Conservation (phyloP, 2,113 vertebrate genomes). For the Petromus typicus region DNA sequence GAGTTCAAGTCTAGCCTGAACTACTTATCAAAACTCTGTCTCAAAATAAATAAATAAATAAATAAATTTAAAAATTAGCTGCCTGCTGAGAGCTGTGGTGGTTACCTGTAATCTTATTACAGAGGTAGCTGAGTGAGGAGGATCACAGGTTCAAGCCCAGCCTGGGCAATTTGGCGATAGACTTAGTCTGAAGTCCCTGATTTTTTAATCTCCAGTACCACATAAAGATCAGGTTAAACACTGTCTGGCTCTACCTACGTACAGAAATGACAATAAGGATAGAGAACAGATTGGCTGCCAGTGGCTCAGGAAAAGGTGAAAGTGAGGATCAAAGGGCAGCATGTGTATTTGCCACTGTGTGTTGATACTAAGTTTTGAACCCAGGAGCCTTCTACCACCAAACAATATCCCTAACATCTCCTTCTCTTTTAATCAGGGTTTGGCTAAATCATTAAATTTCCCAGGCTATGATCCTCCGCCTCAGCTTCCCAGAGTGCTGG, state of each 20-base stretch:
- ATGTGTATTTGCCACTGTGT: not conserved
- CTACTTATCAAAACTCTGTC: not conserved
- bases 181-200: not conserved
- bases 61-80: too few relatives aligned
- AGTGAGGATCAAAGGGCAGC: not conserved
- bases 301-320: not conserved
- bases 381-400: not conserved
- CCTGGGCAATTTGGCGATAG: not conserved
- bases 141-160: not conserved
- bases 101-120: not conserved
- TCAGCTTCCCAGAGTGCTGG: not conserved
- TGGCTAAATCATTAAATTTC: not conserved
- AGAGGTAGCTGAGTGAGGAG: not conserved
- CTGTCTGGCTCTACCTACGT: not conserved
- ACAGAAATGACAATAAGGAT: not conserved
- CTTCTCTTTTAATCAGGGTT: not conserved
- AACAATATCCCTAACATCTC: not conserved
- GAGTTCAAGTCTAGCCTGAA: not conserved
- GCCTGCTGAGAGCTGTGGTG: not conserved
- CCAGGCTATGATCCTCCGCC: not conserved
- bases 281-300: not conserved
- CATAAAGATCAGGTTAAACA: not conserved
- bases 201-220: not conserved
- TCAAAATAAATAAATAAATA: not conserved
- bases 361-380: not conserved